phyloP scores from a whole-genome alignment of 2,113 vertebrate species.

The Raja brachyura region DNA sequence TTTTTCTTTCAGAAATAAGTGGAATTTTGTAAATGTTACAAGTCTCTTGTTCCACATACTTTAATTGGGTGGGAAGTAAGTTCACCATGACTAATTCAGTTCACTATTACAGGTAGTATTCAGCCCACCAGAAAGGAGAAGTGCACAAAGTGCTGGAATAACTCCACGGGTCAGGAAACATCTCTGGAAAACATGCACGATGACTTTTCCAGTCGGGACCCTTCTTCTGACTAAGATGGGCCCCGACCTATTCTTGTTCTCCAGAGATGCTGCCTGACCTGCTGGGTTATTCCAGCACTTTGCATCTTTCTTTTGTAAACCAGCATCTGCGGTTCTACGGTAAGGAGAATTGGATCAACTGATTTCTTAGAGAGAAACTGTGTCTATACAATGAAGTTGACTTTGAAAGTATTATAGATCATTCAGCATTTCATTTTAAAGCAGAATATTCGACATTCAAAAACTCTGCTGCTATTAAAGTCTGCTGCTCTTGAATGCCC shows the following conservation, averaged over 20 bases:
- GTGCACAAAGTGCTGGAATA: too few species aligned
- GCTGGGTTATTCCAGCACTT: too few species aligned
- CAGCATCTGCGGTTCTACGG: too few species aligned
- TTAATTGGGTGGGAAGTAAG: neutral
- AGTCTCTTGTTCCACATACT: neutral
- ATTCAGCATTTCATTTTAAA: neutral
- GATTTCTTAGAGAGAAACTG: neutral
- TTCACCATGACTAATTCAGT: neutral
- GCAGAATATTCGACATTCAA: neutral
- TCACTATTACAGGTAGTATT: neutral
- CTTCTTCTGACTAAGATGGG: too few species aligned
- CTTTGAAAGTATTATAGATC: slow-evolving; percentile 7
- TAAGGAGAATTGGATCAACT: slow-evolving; percentile 3
- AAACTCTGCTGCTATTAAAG: neutral
- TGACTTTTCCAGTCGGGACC: too few species aligned
- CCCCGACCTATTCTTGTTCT: too few species aligned
- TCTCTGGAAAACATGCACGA: too few species aligned
- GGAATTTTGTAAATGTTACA: neutral
- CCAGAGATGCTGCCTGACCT: too few species aligned
- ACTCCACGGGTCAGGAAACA: too few species aligned
- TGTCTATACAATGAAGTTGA: neutral
- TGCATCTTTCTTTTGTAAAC: too few species aligned
- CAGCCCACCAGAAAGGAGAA: neutral
- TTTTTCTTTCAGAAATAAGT: neutral
- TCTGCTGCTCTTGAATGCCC: neutral